Conservation (phyloP, 53 echinoderm and acorn worm genomes). For the Paelopatides confundens region DNA sequence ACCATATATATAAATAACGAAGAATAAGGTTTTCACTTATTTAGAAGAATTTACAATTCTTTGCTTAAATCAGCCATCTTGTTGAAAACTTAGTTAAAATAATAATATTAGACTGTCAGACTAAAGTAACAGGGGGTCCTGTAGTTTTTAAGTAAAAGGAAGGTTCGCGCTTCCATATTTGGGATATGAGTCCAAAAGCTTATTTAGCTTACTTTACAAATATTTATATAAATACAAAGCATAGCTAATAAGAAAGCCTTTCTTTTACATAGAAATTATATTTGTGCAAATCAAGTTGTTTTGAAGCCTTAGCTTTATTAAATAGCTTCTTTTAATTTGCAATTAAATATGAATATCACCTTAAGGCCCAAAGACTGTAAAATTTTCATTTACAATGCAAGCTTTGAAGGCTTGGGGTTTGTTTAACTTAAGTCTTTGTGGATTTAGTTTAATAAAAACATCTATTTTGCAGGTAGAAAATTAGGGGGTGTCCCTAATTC, state of each 20-base stretch:
- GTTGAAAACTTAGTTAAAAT: too few species aligned
- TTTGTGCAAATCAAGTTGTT: too few species aligned
- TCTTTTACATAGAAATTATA: too few species aligned
- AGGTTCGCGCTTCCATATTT: slow-evolving; percentile 73
- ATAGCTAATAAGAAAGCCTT: too few species aligned
- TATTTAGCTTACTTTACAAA: slow-evolving; percentile 80
- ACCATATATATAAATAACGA: slow-evolving; percentile 49
- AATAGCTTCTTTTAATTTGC: slow-evolving; percentile 71
- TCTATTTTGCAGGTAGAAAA: slow-evolving; percentile 63
- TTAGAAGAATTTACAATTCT: slow-evolving; percentile 67
- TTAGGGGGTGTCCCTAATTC: slow-evolving; percentile 27
- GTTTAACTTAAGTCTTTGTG: slow-evolving; percentile 71
- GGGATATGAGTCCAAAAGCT: slow-evolving; percentile 83
- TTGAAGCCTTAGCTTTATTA: slow-evolving; percentile 46
- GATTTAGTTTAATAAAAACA: slow-evolving; percentile 63
- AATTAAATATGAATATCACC: slow-evolving; percentile 75
- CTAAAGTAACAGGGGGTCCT: too few species aligned
- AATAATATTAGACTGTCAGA: too few species aligned
- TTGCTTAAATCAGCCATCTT: slow-evolving; percentile 66
- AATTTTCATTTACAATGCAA: slow-evolving; percentile 59
- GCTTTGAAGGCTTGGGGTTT: slow-evolving; percentile 81
- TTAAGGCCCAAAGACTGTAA: slow-evolving; percentile 72
- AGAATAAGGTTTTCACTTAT: slow-evolving; percentile 58
- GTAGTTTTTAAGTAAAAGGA: slow-evolving; percentile 65
- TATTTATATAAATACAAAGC: too few species aligned